Evolutionary conservation across 2,888 invertebrate genomes (phyloP).

Genomic region (Meta bourneti): DNA sequence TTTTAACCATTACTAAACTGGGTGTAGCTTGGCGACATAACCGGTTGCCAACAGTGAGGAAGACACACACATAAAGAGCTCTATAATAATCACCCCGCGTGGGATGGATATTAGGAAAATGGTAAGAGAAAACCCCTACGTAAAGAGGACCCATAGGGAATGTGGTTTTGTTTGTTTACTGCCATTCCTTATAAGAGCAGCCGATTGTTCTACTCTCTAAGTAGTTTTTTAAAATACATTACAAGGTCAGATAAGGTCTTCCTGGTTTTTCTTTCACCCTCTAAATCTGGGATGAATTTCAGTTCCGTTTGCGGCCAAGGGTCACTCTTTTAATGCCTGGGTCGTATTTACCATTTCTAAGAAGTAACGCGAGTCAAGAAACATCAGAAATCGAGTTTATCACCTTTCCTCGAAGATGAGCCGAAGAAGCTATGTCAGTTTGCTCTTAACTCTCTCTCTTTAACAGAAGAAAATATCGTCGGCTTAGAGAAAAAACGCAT

Average conservation of each 20-base stretch:
- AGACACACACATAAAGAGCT: slow-evolving; percentile 1
- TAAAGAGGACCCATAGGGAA: not conserved
- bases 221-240: not conserved
- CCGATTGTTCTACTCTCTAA: not conserved
- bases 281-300: not conserved
- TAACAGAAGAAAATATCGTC: no score
- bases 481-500: no score
- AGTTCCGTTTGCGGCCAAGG: not conserved
- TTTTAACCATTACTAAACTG: not conserved
- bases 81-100: slow-evolving; percentile 11
- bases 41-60: not conserved
- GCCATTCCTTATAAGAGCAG: not conserved
- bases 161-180: not conserved
- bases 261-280: not conserved
- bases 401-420: no score
- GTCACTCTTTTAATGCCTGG: not conserved
- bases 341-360: not conserved
- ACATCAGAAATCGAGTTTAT: no score
- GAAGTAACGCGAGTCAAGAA: not conserved
- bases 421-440: no score
- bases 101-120: slow-evolving; percentile 10
- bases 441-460: no score
- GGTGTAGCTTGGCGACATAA: not conserved
- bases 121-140: slow-evolving; percentile 24
- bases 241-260: not conserved